Percentiles rank a stretch among this genome's conserved stretches.
These are phyloP conservation scores for Danio tinwini DNA, from an alignment of 2,797 vertebrate genomes.

Conservation along the genomic window DNA sequence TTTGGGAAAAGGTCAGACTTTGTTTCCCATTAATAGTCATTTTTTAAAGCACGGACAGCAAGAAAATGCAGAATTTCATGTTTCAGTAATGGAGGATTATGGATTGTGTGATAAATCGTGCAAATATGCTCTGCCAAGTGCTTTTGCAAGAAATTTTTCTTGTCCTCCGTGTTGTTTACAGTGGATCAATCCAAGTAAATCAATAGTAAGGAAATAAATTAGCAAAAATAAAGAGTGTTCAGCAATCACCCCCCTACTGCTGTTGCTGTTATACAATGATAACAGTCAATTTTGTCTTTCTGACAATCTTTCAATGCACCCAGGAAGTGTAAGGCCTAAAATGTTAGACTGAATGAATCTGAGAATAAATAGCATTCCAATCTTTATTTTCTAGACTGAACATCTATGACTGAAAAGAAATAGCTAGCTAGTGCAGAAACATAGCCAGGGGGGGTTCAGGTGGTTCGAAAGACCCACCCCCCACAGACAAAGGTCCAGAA, in stretches of 20 bases:
- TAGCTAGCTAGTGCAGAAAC: not conserved
- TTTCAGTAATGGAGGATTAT: conserved; percentile 54
- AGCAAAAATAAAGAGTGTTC: not conserved
- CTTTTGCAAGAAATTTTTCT: not conserved
- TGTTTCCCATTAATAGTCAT: conserved; percentile 64
- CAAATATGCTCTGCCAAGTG: not conserved
- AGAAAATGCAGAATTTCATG: conserved; percentile 56
- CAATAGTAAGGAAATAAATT: not conserved
- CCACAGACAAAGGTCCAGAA: too few relatives aligned
- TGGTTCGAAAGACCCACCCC: too few relatives aligned
- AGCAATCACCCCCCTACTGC: not conserved
- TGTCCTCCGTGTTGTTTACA: conserved; percentile 1
- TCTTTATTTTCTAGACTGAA: not conserved
- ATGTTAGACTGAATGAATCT: not conserved
- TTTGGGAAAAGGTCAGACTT: conserved; percentile 76
- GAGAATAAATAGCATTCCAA: not conserved
- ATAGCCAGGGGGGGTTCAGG: too few relatives aligned
- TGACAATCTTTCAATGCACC: not conserved
- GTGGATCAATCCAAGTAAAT: not conserved
- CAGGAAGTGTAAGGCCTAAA: not conserved
- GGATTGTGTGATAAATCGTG: not conserved
- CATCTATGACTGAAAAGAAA: not conserved
- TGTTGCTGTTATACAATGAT: not conserved
- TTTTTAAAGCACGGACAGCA: conserved; percentile 58
- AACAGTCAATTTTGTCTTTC: not conserved